Evolutionary conservation across 2,797 vertebrate species (phyloP), one percentile per base, ranked within the genome.

Genomic region (Tamandua tetradactyla): DNA sequence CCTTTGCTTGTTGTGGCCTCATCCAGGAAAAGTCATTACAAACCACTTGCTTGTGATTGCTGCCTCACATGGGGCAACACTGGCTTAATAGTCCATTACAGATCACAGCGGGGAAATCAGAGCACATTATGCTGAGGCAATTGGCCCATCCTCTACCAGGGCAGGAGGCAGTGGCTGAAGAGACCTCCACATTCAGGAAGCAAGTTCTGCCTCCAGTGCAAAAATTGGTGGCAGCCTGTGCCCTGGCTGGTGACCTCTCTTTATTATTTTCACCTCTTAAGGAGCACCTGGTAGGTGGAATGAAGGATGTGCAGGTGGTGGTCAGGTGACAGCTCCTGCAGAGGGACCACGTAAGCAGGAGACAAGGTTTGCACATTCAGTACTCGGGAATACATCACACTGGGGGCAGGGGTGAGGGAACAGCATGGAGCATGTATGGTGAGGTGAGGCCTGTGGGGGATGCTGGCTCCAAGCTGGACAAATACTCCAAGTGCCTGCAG

Each of bases 1-100:
- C 61, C 90, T 86, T 79, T 93, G 83, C 81, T 72, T 95, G 61
- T 78, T 91, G 72, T 75, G 59, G 87, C 62, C 92, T 93, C 86
- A 84, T 80, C 85, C 40, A 40, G 18, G n/a, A 62, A 92, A 92
- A 93, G 68, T 74, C 59, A 90, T 92, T 95, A 97, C 57, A 61
- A 86, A 91, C 69, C 89, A 64, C 71, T 95, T 95, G 91, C 92
- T 95, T 93, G 40, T 71, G 93, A 94, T 84, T 72, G 49, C 90
- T 95, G 87, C 83, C 62, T 89, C 7, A 8, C 90, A 71, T 49
- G 79, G 90, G 93, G 93, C 84, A 91, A 88, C 79, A 35, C n/a
- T 89, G 94, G 90, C 71, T 95, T 97, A 96, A 94, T 32, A 92
- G 90, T 42, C 94, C 95, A 94, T 97, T 96, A 92, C 20, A 42